These are phyloP conservation scores for Ia io DNA, from an alignment of 2,113 vertebrate species.

Conservation along the genomic window DNA sequence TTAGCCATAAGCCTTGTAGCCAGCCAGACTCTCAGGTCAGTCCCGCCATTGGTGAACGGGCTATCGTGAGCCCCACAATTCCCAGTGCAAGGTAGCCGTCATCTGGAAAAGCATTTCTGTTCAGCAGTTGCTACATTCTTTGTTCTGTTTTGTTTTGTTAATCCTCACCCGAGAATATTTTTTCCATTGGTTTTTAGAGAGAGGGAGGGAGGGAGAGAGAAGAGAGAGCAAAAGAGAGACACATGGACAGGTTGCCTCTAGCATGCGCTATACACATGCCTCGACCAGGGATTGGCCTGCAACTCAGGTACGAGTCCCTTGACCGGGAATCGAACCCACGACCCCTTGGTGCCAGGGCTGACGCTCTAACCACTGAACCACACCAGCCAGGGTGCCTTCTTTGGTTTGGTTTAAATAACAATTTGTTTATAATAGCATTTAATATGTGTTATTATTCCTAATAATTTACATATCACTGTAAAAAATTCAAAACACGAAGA, in stretches of 20 bases:
- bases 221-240: too few relatives aligned
- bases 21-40: background rate
- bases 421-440: background rate
- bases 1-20: rapidly evolving
- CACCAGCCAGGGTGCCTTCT: background rate
- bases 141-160: background rate
- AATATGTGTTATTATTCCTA: background rate
- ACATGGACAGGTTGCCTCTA: background rate
- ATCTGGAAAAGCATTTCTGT: background rate
- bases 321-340: background rate
- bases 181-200: too few relatives aligned
- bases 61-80: rapidly evolving
- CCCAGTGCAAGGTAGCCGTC: rapidly evolving
- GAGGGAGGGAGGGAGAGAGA: too few relatives aligned
- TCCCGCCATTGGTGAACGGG: rapidly evolving
- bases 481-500: background rate
- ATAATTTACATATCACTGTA: background rate
- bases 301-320: background rate
- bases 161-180: too few relatives aligned
- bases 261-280: background rate
- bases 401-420: background rate
- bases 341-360: background rate
- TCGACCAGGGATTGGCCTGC: background rate
- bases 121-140: background rate
- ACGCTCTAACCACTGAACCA: too few relatives aligned